A percentile compares a stretch with the other conserved stretches of the same genome.
These are phyloP conservation scores for Panthera uncia DNA, from an alignment of 2,113 vertebrate species.

Conservation along the genomic window DNA sequence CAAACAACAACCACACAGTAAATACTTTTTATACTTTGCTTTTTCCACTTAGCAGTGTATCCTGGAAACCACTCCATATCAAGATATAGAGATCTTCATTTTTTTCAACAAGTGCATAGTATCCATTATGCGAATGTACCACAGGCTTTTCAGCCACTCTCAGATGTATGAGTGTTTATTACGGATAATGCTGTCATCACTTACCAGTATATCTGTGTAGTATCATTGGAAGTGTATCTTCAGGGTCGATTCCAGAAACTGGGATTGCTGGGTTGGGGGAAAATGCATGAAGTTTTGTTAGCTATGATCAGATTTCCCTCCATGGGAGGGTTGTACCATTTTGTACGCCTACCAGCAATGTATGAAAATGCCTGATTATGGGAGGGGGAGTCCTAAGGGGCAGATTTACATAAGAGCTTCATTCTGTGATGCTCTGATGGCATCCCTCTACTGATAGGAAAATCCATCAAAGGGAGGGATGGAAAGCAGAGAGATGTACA, in stretches of 20 bases:
- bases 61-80: not conserved
- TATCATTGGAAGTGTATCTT: not conserved
- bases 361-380: not conserved
- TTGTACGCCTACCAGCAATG: not conserved
- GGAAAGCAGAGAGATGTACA: not conserved
- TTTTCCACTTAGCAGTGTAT: not conserved
- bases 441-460: not conserved
- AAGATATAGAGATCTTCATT: not conserved
- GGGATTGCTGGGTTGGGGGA: not conserved
- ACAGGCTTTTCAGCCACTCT: not conserved
- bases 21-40: not conserved
- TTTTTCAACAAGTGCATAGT: not conserved
- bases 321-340: not conserved
- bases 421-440: not conserved
- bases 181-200: not conserved
- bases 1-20: not conserved
- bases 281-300: not conserved
- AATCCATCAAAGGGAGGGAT: not conserved
- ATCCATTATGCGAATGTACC: accelerated
- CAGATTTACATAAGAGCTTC: not conserved
- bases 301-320: not conserved
- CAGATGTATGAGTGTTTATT: accelerated
- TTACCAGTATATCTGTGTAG: not conserved
- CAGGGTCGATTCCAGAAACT: not conserved
- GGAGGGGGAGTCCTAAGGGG: accelerated